Evolutionary conservation across 2,888 invertebrate species (phyloP).

Genomic region (Zhuqinia jingwanae): DNA sequence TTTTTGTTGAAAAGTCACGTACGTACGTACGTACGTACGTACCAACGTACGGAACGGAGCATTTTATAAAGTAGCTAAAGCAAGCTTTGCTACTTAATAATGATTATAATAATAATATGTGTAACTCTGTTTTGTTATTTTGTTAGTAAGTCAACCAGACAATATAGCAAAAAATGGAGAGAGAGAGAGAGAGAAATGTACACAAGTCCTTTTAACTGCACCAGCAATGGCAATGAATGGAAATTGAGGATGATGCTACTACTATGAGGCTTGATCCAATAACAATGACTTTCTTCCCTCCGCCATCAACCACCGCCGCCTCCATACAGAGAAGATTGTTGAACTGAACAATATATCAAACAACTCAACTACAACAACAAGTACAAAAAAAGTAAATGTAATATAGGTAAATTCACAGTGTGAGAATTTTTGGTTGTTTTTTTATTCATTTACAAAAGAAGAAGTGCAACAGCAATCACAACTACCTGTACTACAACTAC

Average conservation of each 20-base stretch:
- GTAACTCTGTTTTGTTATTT: slow-evolving; percentile 51
- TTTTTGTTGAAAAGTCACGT: too few relatives aligned
- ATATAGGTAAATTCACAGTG: slow-evolving; percentile 70
- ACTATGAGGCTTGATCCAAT: slow-evolving; percentile 68
- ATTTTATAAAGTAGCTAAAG: too few relatives aligned
- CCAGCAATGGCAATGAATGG: slow-evolving; percentile 48
- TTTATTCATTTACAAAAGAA: slow-evolving; percentile 12
- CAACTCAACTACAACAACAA: slow-evolving; percentile 19
- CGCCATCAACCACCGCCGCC: slow-evolving; percentile 16
- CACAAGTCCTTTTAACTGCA: not conserved
- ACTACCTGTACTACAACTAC: slow-evolving; percentile 6
- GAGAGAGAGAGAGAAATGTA: too few relatives aligned
- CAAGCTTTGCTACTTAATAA: too few relatives aligned
- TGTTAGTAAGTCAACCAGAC: slow-evolving; percentile 64
- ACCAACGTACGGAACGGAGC: too few relatives aligned
- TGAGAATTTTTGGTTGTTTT: slow-evolving; percentile 58
- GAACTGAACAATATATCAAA: slow-evolving; percentile 24
- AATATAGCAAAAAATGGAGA: slow-evolving; percentile 20
- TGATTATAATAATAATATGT: too few relatives aligned
- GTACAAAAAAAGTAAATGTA: slow-evolving; percentile 34
- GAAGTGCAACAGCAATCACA: not conserved
- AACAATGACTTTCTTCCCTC: slow-evolving; percentile 70
- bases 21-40: too few relatives aligned
- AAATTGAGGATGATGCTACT: slow-evolving; percentile 40
- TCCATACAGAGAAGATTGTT: slow-evolving; percentile 56